Percentiles rank a stretch among this genome's conserved stretches.
These are phyloP conservation scores for Lepus oiostolus DNA, from an alignment of 2,797 vertebrate genomes.

Conservation along the genomic window DNA sequence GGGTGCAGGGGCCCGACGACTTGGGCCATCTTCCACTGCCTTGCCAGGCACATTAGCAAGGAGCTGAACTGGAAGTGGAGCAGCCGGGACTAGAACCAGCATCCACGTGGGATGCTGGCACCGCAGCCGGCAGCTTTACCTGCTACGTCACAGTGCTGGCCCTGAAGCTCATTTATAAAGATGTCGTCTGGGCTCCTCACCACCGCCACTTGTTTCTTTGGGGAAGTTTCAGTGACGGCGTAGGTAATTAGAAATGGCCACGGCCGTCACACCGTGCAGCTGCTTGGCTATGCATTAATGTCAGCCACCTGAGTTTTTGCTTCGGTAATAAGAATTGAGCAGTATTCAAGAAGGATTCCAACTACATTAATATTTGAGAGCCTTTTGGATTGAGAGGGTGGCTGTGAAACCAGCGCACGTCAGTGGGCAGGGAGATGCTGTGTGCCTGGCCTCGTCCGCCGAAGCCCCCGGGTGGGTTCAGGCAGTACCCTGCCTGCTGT, in stretches of 20 bases:
- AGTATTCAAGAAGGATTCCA: conserved; percentile 54
- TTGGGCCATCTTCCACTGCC: too few species aligned
- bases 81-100: too few species aligned
- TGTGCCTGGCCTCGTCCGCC: neutral
- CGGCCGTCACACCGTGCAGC: neutral
- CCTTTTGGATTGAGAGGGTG: conserved; percentile 40
- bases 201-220: neutral
- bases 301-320: neutral
- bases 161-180: neutral
- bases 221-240: neutral
- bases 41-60: too few species aligned
- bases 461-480: neutral
- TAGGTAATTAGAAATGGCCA: neutral
- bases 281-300: neutral
- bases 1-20: too few species aligned
- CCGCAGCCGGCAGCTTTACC: too few species aligned
- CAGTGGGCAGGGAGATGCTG: neutral
- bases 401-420: neutral
- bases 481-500: neutral
- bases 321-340: neutral
- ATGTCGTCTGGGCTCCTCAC: neutral
- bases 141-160: too few species aligned
- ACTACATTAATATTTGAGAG: neutral
- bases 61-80: too few species aligned
- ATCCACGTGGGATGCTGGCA: too few species aligned